These are phyloP conservation scores for Labroides dimidiatus DNA, from an alignment of 2,797 vertebrate genomes.

Conservation along the genomic window DNA sequence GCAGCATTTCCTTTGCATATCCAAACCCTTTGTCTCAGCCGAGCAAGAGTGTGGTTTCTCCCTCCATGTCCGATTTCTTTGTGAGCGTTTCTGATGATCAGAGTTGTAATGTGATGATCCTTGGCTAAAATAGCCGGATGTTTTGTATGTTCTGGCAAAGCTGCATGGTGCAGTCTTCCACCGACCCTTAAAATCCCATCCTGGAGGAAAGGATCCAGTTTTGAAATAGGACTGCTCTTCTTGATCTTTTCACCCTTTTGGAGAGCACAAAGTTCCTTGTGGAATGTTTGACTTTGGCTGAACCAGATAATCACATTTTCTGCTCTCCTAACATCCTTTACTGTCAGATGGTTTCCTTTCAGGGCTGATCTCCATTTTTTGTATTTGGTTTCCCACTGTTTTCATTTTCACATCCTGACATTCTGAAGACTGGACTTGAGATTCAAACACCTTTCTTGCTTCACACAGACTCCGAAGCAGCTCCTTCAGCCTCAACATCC, in stretches of 20 bases:
- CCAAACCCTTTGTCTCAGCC: slow-evolving; percentile 25
- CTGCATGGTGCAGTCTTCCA: background rate
- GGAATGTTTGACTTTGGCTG: slow-evolving; percentile 1
- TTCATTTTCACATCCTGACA: no score
- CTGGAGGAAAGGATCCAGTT: background rate
- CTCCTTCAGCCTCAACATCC: background rate
- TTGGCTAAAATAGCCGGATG: slow-evolving; percentile 19
- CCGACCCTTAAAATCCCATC: slow-evolving; percentile 15
- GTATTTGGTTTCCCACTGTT: no score
- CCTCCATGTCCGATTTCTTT: slow-evolving; percentile 16
- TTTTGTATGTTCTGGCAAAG: slow-evolving; percentile 13
- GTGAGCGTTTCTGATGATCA: slow-evolving; percentile 20
- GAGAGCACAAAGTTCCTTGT: background rate
- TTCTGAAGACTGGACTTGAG: no score
- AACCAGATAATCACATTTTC: background rate
- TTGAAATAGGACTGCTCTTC: background rate
- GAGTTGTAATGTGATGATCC: background rate
- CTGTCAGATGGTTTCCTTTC: background rate
- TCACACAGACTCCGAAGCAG: background rate
- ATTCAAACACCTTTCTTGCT: no score
- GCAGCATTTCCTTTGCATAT: slow-evolving; percentile 3
- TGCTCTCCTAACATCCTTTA: background rate
- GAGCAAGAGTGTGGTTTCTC: slow-evolving; percentile 6
- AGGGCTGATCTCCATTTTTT: background rate
- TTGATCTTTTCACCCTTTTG: slow-evolving; percentile 8